These are phyloP conservation scores for Melieria picta DNA, from an alignment of 2,888 invertebrate genomes.

Conservation along the genomic window DNA sequence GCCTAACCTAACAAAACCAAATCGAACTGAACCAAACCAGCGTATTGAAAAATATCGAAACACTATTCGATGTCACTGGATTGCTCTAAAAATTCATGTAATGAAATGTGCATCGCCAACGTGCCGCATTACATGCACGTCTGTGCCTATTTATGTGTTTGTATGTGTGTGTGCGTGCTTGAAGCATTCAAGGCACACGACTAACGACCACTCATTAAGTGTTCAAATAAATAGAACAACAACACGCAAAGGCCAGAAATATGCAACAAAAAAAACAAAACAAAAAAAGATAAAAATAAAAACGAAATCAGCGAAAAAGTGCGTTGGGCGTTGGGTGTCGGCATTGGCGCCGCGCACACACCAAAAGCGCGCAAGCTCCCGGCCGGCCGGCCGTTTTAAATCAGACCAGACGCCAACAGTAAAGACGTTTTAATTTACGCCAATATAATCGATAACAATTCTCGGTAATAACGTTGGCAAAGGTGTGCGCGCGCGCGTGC, in stretches of 20 bases:
- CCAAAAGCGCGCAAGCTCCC: background rate
- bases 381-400: background rate
- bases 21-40: no score
- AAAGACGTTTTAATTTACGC: background rate
- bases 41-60: no score
- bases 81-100: background rate
- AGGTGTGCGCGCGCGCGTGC: background rate
- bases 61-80: background rate
- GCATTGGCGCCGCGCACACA: background rate
- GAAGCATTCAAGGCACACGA: conserved; percentile 21
- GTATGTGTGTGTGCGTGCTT: no score
- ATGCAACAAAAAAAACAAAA: background rate
- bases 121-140: no score
- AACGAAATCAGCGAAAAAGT: background rate
- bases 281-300: background rate
- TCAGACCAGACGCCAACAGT: conserved; percentile 23
- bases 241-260: no score
- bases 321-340: background rate
- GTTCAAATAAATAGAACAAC: background rate
- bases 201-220: conserved; percentile 30
- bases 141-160: no score
- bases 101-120: no score
- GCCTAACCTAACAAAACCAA: no score
- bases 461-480: background rate
- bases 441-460: background rate